Conservation (phyloP, 2,113 vertebrate genomes). For the Mohoua ochrocephala region DNA sequence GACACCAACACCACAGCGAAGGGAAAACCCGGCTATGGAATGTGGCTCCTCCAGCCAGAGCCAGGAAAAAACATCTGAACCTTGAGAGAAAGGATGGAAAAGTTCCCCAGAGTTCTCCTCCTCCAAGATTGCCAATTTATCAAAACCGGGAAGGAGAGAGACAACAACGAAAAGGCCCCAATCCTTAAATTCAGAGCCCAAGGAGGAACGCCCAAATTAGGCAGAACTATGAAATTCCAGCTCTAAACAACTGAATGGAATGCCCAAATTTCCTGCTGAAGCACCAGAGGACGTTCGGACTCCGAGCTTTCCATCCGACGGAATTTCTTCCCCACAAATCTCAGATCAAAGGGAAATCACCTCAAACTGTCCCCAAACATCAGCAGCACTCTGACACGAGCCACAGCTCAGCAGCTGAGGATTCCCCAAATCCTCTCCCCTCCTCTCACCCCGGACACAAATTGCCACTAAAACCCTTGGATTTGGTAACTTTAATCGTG, state of each 20-base stretch:
- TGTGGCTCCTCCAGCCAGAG: not conserved
- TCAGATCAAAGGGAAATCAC: not conserved
- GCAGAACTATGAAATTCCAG: not conserved
- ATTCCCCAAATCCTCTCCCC: not conserved
- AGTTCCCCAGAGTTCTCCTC: not conserved
- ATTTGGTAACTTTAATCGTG: not conserved
- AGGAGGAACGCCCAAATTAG: not conserved
- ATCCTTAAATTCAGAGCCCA: not conserved
- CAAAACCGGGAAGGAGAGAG: not conserved
- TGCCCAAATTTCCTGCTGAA: not conserved
- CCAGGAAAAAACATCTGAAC: not conserved
- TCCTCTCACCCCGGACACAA: not conserved
- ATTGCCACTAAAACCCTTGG: not conserved
- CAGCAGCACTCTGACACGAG: not conserved
- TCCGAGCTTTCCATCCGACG: rapidly evolving
- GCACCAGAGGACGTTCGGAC: not conserved
- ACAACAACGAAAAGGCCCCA: not conserved
- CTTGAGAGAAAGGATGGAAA: not conserved
- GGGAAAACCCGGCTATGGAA: not conserved
- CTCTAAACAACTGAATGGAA: not conserved
- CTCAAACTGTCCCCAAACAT: not conserved
- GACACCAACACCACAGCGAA: rapidly evolving
- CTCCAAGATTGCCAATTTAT: rapidly evolving
- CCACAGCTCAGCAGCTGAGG: not conserved
- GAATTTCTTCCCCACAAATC: not conserved